phyloP scores from a whole-genome alignment of 2,888 invertebrate genomes.

The Ditylenchus weischeri region DNA sequence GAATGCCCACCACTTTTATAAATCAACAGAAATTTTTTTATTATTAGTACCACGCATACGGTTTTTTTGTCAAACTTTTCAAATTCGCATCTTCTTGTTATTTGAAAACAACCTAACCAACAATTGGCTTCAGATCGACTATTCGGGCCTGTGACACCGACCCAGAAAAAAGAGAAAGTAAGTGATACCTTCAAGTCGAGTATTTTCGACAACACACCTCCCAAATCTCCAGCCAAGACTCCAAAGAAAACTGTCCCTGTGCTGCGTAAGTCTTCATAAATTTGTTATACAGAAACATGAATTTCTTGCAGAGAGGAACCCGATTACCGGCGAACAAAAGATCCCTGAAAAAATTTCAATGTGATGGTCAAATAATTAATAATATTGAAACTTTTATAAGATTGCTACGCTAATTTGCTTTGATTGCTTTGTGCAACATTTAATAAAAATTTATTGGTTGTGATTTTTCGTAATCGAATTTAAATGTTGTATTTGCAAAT shows the following conservation, averaged over 20 bases:
- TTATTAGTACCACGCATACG: no score
- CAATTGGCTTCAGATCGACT: slow-evolving; percentile 38
- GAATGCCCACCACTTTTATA: no score
- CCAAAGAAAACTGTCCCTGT: slow-evolving; percentile 53
- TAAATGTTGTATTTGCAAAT: no score
- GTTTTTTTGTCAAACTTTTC: no score
- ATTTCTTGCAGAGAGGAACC: slow-evolving; percentile 51
- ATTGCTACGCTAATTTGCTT: not conserved
- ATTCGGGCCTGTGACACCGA: slow-evolving; percentile 46
- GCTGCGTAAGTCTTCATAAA: slow-evolving; percentile 37
- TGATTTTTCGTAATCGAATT: no score
- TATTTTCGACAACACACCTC: slow-evolving; percentile 47
- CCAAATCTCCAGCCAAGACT: slow-evolving; percentile 48
- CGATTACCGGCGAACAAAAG: slow-evolving; percentile 57
- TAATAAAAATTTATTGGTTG: no score
- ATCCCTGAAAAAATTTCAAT: slow-evolving; percentile 43
- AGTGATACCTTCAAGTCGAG: slow-evolving; percentile 47
- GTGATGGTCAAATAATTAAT: slow-evolving; percentile 24
- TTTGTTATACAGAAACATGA: not conserved
- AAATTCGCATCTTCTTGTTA: no score
- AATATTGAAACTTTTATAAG: no score
- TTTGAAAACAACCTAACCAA: no score
- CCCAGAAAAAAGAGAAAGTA: slow-evolving; percentile 43
- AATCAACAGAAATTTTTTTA: no score
- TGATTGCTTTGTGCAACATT: not conserved